phyloP scores from a whole-genome alignment of 2,113 vertebrate genomes.

The Heterocephalus glaber region DNA sequence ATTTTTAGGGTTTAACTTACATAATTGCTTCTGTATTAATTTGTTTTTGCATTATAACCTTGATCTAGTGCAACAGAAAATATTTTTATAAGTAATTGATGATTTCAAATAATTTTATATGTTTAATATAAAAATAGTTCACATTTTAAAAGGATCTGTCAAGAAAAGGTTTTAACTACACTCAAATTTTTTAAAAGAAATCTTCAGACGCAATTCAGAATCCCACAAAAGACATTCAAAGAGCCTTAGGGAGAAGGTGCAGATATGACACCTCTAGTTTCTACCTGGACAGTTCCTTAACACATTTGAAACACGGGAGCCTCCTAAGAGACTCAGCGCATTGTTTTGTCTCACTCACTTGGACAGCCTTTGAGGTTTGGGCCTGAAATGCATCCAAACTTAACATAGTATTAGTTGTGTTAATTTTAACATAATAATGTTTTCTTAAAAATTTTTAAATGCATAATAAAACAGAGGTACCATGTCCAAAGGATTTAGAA shows the following conservation, averaged over 20 bases:
- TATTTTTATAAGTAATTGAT: not conserved
- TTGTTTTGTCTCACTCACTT: conserved; percentile 5
- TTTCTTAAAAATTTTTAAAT: not conserved
- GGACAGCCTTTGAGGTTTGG: conserved; percentile 39
- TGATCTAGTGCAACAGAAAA: not conserved
- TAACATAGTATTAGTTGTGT: not conserved
- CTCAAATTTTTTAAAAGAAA: not conserved
- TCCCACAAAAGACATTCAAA: not conserved
- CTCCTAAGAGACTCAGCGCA: not conserved
- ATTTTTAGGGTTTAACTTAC: not conserved
- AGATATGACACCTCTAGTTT: conserved; percentile 5
- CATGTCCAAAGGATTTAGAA: not conserved
- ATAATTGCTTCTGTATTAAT: not conserved
- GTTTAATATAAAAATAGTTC: not conserved
- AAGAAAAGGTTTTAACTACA: not conserved
- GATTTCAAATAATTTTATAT: conserved; percentile 14
- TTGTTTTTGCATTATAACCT: not conserved
- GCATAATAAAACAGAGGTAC: not conserved
- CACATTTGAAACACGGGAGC: not conserved
- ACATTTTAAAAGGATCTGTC: not conserved
- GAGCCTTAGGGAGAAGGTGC: not conserved
- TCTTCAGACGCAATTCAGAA: not conserved
- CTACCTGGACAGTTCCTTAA: conserved; percentile 45
- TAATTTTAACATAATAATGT: not conserved
- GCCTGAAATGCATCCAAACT: not conserved